A percentile compares a stretch with the other conserved stretches of the same genome.
phyloP scores from a whole-genome alignment of 2,888 invertebrate genomes.

The Polyommatus icarus region DNA sequence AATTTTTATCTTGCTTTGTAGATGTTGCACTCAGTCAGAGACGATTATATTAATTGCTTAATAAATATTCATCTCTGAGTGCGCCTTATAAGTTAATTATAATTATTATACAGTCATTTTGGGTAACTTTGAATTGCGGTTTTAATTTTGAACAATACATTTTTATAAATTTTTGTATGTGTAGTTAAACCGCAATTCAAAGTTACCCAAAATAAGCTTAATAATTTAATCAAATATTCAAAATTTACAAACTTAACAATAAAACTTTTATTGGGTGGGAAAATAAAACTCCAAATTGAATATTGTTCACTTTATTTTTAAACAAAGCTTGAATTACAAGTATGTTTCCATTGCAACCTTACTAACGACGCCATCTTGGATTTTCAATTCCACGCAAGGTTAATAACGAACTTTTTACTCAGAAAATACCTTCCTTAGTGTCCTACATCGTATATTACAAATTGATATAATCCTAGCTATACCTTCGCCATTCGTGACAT shows the following conservation, averaged over 20 bases:
- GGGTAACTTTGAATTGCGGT: too few relatives aligned
- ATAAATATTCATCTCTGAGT: too few relatives aligned
- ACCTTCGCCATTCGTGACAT: background rate
- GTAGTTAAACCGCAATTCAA: too few relatives aligned
- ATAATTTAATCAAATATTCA: too few relatives aligned
- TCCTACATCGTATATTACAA: background rate
- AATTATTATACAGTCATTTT: too few relatives aligned
- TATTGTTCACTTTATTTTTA: conserved; percentile 30
- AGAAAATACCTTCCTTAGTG: conserved; percentile 8
- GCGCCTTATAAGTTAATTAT: too few relatives aligned
- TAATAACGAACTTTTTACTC: background rate
- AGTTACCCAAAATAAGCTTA: too few relatives aligned
- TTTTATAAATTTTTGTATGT: too few relatives aligned
- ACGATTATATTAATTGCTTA: too few relatives aligned
- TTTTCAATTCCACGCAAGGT: conserved; percentile 5
- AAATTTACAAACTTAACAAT: background rate
- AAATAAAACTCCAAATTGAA: conserved; percentile 8
- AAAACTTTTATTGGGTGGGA: background rate
- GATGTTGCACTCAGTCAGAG: too few relatives aligned
- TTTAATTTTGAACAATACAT: too few relatives aligned
- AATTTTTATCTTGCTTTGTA: too few relatives aligned
- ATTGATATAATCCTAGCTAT: conserved; percentile 5
- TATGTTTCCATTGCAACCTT: conserved; percentile 26
- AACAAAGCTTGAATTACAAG: conserved; percentile 24
- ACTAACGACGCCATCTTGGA: conserved; percentile 18